Evolutionary conservation across 2,113 vertebrate species (phyloP).

Genomic region (Xiphophorus maculatus): DNA sequence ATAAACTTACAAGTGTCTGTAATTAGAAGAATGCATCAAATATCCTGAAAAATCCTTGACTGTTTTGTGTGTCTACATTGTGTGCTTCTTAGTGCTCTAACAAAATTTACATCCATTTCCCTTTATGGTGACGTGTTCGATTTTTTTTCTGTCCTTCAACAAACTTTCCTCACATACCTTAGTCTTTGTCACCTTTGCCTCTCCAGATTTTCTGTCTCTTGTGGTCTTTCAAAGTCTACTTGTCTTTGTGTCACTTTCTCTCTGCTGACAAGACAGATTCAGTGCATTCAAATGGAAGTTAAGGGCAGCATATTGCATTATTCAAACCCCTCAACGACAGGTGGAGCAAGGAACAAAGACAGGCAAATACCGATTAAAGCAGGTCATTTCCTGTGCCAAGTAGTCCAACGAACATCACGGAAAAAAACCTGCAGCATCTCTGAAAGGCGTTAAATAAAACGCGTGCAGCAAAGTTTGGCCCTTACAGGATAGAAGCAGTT

Average conservation of each 20-base stretch:
- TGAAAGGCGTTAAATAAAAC: constrained; percentile 1
- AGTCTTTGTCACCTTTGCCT: constrained; percentile 36
- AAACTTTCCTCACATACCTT: constrained; percentile 5
- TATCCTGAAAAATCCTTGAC: constrained; percentile 43
- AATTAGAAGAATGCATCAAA: constrained; percentile 62
- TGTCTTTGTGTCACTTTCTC: constrained; percentile 46
- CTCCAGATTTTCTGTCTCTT: constrained; percentile 28
- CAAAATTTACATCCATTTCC: constrained; percentile 40
- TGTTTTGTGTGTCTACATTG: constrained; percentile 36
- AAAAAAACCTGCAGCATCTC: not conserved
- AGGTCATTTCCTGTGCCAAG: constrained; percentile 44
- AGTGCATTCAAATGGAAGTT: constrained; percentile 43
- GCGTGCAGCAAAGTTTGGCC: not conserved
- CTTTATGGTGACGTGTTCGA: not conserved
- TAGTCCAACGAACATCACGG: constrained; percentile 15
- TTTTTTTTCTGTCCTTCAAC: constrained; percentile 8
- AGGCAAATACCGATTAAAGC: constrained; percentile 50
- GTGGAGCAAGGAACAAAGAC: constrained; percentile 40
- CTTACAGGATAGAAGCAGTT: not conserved
- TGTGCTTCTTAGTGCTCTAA: constrained; percentile 33
- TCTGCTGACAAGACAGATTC: constrained; percentile 57
- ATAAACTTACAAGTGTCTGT: constrained; percentile 59
- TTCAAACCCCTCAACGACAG: constrained; percentile 44
- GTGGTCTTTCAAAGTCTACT: constrained; percentile 16
- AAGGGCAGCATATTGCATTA: constrained; percentile 54